phyloP scores from a whole-genome alignment of 2,113 vertebrate species.

The Columbina picui region DNA sequence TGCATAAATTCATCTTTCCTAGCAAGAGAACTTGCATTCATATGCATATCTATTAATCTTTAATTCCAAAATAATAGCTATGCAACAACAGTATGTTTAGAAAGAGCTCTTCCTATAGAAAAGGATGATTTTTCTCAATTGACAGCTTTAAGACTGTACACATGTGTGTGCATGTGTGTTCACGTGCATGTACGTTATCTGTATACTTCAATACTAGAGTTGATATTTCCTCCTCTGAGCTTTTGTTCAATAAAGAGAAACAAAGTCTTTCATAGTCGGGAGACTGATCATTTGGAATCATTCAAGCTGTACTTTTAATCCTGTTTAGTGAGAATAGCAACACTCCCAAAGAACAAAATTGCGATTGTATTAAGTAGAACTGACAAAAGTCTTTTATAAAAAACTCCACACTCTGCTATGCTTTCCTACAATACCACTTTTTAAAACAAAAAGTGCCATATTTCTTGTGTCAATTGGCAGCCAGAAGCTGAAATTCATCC shows the following conservation, averaged over 20 bases:
- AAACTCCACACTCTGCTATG: not conserved
- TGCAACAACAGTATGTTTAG: not conserved
- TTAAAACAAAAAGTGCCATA: not conserved
- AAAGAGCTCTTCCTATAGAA: not conserved
- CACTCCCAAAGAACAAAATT: not conserved
- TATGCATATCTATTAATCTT: not conserved
- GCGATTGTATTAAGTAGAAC: conserved; percentile 24
- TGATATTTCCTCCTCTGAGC: not conserved
- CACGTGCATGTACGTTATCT: not conserved
- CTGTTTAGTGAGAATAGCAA: conserved; percentile 16
- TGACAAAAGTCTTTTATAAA: conserved; percentile 31
- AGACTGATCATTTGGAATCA: conserved; percentile 18
- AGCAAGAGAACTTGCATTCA: not conserved
- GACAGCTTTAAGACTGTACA: not conserved
- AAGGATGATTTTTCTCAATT: not conserved
- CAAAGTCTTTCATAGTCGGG: not conserved
- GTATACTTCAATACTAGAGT: not conserved
- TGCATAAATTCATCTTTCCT: not conserved
- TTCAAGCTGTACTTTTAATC: conserved; percentile 14
- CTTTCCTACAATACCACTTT: conserved; percentile 19
- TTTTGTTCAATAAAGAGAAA: conserved; percentile 19
- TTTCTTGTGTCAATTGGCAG: conserved; percentile 12
- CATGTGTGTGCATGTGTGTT: rapidly evolving
- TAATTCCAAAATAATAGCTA: not conserved
- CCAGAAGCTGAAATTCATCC: conserved; percentile 34